These are phyloP conservation scores for Axis porcinus DNA, from an alignment of 2,113 vertebrate genomes.

Conservation along the genomic window DNA sequence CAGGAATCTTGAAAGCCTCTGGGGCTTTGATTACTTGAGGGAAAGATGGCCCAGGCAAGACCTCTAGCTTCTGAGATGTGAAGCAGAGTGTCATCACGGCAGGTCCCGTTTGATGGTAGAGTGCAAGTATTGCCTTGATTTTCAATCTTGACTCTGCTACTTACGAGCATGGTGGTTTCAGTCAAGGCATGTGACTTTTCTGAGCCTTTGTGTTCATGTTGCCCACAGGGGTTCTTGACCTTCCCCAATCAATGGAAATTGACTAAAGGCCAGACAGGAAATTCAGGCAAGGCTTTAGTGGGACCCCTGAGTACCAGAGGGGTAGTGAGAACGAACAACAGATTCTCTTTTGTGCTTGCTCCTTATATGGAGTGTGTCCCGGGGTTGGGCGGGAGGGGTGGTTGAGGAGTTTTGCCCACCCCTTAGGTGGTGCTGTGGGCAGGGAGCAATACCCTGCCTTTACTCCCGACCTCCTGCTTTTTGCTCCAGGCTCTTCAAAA, in stretches of 20 bases:
- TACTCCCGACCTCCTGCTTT: neutral
- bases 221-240: neutral
- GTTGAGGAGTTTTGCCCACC: neutral
- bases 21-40: neutral
- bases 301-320: neutral
- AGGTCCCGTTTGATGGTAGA: accelerated
- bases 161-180: neutral
- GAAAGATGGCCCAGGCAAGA: neutral
- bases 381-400: neutral
- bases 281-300: neutral
- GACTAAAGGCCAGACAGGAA: neutral
- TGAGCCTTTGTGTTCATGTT: neutral
- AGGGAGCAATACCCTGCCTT: neutral
- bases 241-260: neutral
- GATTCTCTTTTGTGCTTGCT: neutral
- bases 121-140: accelerated
- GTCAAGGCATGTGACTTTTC: too few relatives aligned
- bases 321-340: neutral
- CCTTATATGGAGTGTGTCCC: neutral
- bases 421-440: neutral
- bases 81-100: accelerated
- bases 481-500: neutral
- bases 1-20: neutral
- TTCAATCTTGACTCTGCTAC: neutral
- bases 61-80: neutral